A percentile compares a stretch with the other conserved stretches of the same genome.
phyloP scores from a whole-genome alignment of 2,888 invertebrate genomes.

The Hemaris fuciformis region DNA sequence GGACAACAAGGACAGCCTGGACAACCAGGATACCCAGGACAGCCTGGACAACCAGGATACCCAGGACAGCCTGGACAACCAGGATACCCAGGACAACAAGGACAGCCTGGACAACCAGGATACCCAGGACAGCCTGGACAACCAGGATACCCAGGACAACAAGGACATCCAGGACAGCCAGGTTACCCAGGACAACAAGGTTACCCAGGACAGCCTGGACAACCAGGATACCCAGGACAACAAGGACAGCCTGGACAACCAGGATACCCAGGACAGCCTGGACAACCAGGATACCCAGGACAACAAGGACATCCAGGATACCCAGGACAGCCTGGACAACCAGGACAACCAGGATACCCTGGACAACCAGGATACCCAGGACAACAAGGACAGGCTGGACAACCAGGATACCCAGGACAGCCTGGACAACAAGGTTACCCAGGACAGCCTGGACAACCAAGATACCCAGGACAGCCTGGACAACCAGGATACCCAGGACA shows the following conservation, averaged over 20 bases:
- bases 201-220: too few species aligned
- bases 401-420: constrained; percentile 18
- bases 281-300: constrained; percentile 27
- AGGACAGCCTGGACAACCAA: constrained; percentile 65
- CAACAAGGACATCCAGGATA: constrained; percentile 40
- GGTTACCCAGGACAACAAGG: too few species aligned
- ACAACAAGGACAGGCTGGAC: too few species aligned
- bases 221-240: too few species aligned
- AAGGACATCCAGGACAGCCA: too few species aligned
- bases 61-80: constrained; percentile 26
- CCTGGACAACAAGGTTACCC: constrained; percentile 27
- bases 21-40: too few species aligned
- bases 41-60: too few species aligned
- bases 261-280: constrained; percentile 22
- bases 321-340: constrained; percentile 25
- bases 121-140: constrained; percentile 35
- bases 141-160: constrained; percentile 34
- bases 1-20: too few species aligned
- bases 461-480: constrained; percentile 32
- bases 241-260: constrained; percentile 24
- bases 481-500: constrained; percentile 36
- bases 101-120: constrained; percentile 43
- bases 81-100: too few species aligned
- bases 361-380: too few species aligned
- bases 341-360: too few species aligned